phyloP scores from a whole-genome alignment of 1,140 invertebrate genomes.

The Anoplolepis gracilipes region DNA sequence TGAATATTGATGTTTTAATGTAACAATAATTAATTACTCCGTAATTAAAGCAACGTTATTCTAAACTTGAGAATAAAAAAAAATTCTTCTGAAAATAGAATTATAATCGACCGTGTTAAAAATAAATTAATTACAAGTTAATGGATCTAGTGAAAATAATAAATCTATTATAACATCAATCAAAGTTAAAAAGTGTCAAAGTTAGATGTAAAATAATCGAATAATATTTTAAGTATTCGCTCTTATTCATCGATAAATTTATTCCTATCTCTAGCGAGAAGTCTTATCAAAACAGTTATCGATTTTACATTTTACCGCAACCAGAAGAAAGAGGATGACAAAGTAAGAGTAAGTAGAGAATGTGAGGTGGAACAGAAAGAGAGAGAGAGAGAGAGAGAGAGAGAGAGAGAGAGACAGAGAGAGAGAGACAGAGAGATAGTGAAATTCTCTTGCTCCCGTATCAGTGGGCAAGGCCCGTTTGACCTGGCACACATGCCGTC shows the following conservation, averaged over 20 bases:
- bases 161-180: background rate
- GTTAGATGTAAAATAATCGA: background rate
- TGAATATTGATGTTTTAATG: background rate
- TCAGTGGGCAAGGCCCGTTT: constrained; percentile 76
- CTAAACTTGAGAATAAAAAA: background rate
- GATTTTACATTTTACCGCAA: constrained; percentile 50
- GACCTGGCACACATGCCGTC: constrained; percentile 79
- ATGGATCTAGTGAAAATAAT: background rate
- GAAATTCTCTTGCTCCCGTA: constrained; percentile 74
- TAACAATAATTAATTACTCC: background rate
- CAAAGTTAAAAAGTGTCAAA: no score
- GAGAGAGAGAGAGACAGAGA: constrained; percentile 12
- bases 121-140: background rate
- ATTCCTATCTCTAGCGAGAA: background rate
- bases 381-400: constrained; percentile 3
- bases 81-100: background rate
- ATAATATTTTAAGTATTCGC: background rate
- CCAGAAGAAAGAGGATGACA: constrained; percentile 55
- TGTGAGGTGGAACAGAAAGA: background rate
- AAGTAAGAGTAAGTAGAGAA: constrained; percentile 22
- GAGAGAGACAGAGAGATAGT: constrained; percentile 41
- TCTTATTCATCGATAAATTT: background rate
- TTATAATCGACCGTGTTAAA: background rate
- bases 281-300: constrained; percentile 52
- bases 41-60: background rate